Base-by-base conservation (phyloP, 2,888 invertebrate genomes). In the Branchipolynoe longqiensis region DNA sequence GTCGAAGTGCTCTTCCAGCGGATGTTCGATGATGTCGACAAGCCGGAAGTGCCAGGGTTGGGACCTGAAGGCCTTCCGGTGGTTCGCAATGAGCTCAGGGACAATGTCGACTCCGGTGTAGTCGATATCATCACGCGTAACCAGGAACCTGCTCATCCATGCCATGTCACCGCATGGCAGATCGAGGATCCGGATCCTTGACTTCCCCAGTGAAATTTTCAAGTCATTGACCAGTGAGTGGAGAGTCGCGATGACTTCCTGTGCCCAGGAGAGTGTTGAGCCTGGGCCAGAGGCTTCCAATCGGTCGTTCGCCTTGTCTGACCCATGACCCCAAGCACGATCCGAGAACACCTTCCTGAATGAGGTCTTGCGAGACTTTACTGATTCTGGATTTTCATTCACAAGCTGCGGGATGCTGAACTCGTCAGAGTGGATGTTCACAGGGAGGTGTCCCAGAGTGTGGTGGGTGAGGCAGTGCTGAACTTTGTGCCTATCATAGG, bases 91-190 rank as follows among this genome's bases (percentile, higher is more conserved):
- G 14, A 89, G 40, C 8, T 88, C 87, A 0, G 87, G 86, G 0
- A 89, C 89, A 31, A 89, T 87, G 59, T 89, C 89, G 1, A 88
- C 73, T 0, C 89, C 89, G 2, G 88, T 88, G 83, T 88, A 89
- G 31, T 88, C 87, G 25, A 89, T 85, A 78, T 89, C 89, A 56
- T 88, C 78, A 28, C 89, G 78, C n/a, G 88, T 88, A 18, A 83
- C 56, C n/a, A 89, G 84, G 62, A 89, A 89, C 18, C 89, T 56
- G 54, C 82, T 85, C 89, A 89, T 89, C 89, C 89, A 89, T 18
- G 69, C 85, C 88, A 89, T 87, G 82, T 89, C 89, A 14, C 89
- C 89, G 82, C 89, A 89, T 0, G 89, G 87, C 40, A 89, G 84
- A 74, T 89, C 89, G 8, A 89, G 59, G 22, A 89, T 38, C 0